Percentiles rank a stretch among this genome's conserved stretches.
phyloP scores from a whole-genome alignment of 2,888 invertebrate species.

The Trichogramma evanescens region DNA sequence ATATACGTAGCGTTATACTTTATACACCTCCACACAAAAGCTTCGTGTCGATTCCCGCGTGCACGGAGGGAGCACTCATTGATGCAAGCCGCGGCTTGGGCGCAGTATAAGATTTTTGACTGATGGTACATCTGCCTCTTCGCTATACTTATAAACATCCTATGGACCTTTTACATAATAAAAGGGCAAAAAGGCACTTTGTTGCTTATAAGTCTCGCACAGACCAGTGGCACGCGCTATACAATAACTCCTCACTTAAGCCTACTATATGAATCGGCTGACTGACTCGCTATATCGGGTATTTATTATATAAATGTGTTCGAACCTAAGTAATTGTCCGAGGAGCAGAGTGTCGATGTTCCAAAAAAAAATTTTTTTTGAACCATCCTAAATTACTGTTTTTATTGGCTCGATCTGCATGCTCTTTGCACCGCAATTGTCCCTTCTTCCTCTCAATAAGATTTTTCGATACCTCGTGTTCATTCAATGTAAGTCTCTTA shows the following conservation, averaged over 20 bases:
- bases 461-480: no score
- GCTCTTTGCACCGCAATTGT: no score
- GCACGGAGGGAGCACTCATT: conserved; percentile 39
- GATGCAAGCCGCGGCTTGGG: conserved; percentile 34
- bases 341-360: conserved; percentile 23
- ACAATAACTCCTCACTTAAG: neutral
- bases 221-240: conserved; percentile 1
- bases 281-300: conserved; percentile 10
- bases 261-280: conserved; percentile 12
- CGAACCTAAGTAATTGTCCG: conserved; percentile 44
- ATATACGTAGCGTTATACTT: neutral
- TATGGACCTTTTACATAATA: neutral
- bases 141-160: neutral
- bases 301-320: conserved; percentile 24
- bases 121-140: conserved; percentile 37
- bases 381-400: no score
- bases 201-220: conserved; percentile 16
- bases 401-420: no score
- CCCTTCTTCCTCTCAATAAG: no score
- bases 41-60: conserved; percentile 14
- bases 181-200: conserved; percentile 27
- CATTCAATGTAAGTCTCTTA: no score
- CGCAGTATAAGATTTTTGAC: conserved; percentile 37
- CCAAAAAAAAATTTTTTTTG: conserved; percentile 23
- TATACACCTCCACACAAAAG: conserved; percentile 9